Conservation (phyloP, 2,888 invertebrate species). For the Idaea straminata region DNA sequence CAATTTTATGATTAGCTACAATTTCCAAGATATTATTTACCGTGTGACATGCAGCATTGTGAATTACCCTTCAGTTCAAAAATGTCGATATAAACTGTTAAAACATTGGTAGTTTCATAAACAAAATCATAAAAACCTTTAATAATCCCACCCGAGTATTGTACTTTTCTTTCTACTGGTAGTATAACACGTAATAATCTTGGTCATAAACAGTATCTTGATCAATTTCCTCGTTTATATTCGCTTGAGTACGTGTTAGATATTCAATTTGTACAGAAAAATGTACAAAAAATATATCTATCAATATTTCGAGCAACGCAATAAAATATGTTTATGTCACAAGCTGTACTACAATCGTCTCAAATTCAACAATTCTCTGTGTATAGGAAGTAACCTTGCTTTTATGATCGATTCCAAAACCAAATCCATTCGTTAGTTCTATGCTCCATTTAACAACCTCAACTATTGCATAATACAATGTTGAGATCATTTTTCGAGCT, state of each 20-base stretch:
- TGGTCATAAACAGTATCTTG: background rate
- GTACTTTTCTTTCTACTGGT: background rate
- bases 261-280: background rate
- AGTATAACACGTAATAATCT: background rate
- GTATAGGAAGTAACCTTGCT: conserved; percentile 14
- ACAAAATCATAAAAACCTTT: background rate
- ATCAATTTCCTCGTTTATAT: background rate
- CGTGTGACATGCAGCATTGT: no score
- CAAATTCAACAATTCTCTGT: conserved; percentile 4
- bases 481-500: conserved; percentile 7
- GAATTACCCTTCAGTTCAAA: no score
- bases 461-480: conserved; percentile 22
- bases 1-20: no score
- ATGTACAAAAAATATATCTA: no score
- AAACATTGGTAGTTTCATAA: background rate
- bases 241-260: background rate
- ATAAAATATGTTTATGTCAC: background rate
- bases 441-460: conserved; percentile 22
- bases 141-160: background rate
- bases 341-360: background rate
- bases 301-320: background rate
- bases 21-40: no score
- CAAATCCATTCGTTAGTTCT: conserved; percentile 17
- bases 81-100: no score
- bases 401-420: conserved; percentile 17